Evolutionary conservation across 2,113 vertebrate genomes (phyloP), one percentile per base, ranked within the genome.

Genomic region (Daphoenositta chrysoptera): DNA sequence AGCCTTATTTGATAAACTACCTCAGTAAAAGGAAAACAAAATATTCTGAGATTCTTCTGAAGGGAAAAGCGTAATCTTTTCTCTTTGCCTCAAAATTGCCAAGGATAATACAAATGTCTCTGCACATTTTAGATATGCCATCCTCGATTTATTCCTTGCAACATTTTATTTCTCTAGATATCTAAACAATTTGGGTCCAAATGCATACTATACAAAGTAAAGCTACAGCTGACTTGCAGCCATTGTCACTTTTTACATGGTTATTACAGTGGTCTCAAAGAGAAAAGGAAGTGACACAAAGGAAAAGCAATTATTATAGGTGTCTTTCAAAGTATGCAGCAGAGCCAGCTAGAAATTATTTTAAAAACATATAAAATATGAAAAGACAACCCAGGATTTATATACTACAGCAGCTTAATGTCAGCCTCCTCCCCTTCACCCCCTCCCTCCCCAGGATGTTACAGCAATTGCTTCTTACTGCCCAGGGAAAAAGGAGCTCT

Each of bases 401-500:
- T 42, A 88, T 37, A 73, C 22, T 17, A 45, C 35, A 81, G n/a
- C 30, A 84, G 15, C 28, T 90, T 48, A 76, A 65, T 6, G 21
- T 7, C 83, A 80, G 30, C 48, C 9, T 92, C 76, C 65, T 75
- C 42, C 79, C 68, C n/a, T 44, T 20, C n/a, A 15, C 42, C 6
- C 33, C 24, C n/a, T 8, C 26, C 10, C 9, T 6, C 39, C 24
- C 51, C 44, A 19, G 19, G 45, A 79, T 31, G 40, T 50, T 95
- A 75, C 2, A 96, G 73, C 51, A 60, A 76, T 83, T 85, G 14
- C 39, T 72, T 93, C 94, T 95, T 96, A 93, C 95, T 94, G 91
- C 50, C 50, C 45, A 79, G 48, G 40, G 22, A 7, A 50, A 86
- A 90, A 63, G 73, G 47, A 92, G 71, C 66, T 88, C 94, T 93